Conservation (phyloP, 2,113 vertebrate species). For the Peucedramus taeniatus region DNA sequence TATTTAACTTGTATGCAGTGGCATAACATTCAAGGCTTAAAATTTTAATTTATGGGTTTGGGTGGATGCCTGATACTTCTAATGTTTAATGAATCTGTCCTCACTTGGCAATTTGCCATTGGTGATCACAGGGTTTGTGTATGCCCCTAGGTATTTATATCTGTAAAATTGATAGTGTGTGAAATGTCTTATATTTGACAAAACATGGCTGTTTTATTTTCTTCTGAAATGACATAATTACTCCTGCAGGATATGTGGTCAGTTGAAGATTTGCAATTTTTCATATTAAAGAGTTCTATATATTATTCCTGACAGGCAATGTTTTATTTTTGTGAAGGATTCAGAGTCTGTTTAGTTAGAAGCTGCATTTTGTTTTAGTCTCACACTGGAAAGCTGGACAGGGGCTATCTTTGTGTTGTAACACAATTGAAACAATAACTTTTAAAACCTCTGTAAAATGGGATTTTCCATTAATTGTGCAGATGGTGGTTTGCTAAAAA, state of each 20-base stretch:
- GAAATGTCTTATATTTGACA: constrained; percentile 57
- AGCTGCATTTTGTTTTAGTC: constrained; percentile 22
- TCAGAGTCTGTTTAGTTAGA: constrained; percentile 21
- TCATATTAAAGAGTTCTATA: constrained; percentile 20
- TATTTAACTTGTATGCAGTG: constrained; percentile 14
- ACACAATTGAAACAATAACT: constrained; percentile 9
- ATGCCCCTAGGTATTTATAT: constrained; percentile 51
- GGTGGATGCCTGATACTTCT: constrained; percentile 31
- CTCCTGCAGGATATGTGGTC: constrained; percentile 53
- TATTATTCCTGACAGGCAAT: constrained; percentile 37
- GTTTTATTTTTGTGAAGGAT: constrained; percentile 28
- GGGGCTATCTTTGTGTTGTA: constrained; percentile 16
- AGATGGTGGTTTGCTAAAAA: background rate
- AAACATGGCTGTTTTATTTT: constrained; percentile 52
- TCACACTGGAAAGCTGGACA: constrained; percentile 2
- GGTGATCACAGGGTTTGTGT: constrained; percentile 29
- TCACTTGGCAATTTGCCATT: constrained; percentile 46
- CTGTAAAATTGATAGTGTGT: constrained; percentile 53
- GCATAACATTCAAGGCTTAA: constrained; percentile 3
- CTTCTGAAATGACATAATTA: constrained; percentile 52
- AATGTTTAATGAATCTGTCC: constrained; percentile 51
- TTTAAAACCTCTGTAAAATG: constrained; percentile 17
- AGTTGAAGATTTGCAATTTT: constrained; percentile 40
- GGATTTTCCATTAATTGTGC: constrained; percentile 10
- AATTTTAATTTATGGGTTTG: constrained; percentile 50